These are phyloP conservation scores for Myodes glareolus DNA, from an alignment of 2,113 vertebrate genomes.

Conservation along the genomic window DNA sequence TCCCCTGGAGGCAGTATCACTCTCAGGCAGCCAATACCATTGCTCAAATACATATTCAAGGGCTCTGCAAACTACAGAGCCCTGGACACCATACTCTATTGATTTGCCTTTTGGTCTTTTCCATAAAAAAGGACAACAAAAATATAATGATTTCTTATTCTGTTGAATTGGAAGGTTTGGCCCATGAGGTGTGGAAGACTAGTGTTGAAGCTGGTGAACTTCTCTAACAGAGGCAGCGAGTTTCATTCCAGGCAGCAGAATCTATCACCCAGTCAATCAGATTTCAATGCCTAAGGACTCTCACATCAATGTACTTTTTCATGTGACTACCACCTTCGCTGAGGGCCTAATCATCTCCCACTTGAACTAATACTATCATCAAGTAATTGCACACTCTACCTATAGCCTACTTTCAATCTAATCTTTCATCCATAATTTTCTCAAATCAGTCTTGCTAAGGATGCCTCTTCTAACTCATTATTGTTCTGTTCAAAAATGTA, in stretches of 20 bases:
- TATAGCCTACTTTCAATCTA: not conserved
- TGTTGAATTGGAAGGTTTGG: not conserved
- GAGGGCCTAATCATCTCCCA: slow-evolving; percentile 14
- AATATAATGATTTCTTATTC: not conserved
- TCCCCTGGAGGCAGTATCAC: not conserved
- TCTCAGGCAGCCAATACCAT: not conserved
- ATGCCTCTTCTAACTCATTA: slow-evolving; percentile 17
- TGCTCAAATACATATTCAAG: not conserved
- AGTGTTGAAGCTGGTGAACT: not conserved
- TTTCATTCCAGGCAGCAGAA: not conserved
- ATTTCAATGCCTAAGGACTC: not conserved
- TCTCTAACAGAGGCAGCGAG: not conserved
- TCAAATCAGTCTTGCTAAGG: slow-evolving; percentile 16
- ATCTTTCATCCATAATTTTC: slow-evolving; percentile 45
- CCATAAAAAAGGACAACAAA: slow-evolving; percentile 10
- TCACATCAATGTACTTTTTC: slow-evolving; percentile 29
- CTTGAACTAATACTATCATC: not conserved
- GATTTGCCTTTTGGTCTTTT: not conserved
- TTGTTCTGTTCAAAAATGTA: not conserved
- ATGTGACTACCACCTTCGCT: not conserved
- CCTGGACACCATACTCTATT: not conserved
- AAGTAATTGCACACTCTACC: slow-evolving; percentile 43
- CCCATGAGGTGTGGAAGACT: not conserved
- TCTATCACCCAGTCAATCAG: not conserved
- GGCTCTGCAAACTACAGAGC: not conserved